Base-by-base conservation (phyloP, 2,113 vertebrate species). In the Microtus ochrogaster region DNA sequence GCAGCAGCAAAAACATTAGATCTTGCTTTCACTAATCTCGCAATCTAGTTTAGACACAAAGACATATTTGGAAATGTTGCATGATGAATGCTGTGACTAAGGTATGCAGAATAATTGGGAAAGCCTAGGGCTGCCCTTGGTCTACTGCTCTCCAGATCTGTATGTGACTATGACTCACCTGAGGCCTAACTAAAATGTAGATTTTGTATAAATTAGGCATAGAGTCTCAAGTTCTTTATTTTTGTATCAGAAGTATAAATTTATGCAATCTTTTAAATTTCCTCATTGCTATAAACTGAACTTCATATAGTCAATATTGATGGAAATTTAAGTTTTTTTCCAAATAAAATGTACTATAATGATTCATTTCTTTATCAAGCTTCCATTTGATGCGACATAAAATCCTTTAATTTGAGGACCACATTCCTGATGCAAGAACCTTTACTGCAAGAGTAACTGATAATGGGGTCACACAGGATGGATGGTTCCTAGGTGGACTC, bases 291-390 rank as follows among this genome's bases (percentile, higher is more conserved):
- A 49, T 58, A 49, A 55, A 52, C 55, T 52, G 9, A 68, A 72
- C 16, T 79, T 95, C 81, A 72, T 95, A 11, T 94, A 93, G 61
- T 19, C 30, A 90, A 30, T 76, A 41, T 82, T 89, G 0, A 68
- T 85, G 36, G 13, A 70, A 2, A 86, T 83, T 88, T 84, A 84
- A 3, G 0, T 89, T 41, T 16, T 65, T 72, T 85, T 82, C 91
- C 39, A 3, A 49, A 65, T 16, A 72, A 81, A 61, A 61, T 7
- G 72, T 81, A 21, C 7, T 91, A 2, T n/a, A 70, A 47, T 94
- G 33, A 92, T 88, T 90, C 10, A 63, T 76, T 92, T 95, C 81
- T n/a, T 70, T 86, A 52, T n/a, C 33, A 52, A 36, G 44, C 44
- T 70, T 49, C 66, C 2, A 39, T 55, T 73, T 73, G 66, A 55